Evolutionary conservation across 2,113 vertebrate genomes (phyloP), one percentile per base, ranked within the genome.

Genomic region (Cisticola juncidis): DNA sequence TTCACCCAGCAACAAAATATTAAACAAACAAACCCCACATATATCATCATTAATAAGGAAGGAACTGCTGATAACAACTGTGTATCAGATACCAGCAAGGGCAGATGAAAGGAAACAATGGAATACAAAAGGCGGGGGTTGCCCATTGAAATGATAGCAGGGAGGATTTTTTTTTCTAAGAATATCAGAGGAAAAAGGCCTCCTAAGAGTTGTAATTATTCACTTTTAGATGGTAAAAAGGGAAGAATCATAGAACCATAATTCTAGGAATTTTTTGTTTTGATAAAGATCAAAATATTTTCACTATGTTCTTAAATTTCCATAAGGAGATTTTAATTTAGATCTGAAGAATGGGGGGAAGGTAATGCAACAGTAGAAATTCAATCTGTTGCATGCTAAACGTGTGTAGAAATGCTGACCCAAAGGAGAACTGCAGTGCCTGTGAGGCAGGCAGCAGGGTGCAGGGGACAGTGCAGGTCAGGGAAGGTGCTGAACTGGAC

Each of bases 1-100:
- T 88, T 90, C 90, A 83, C 80, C 69, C 86, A 88, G 94, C 64
- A 96, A 86, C 82, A 91, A 80, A 94, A 83, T 47, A 88, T 66
- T 86, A 88, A 93, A 86, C 76, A 94, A 90, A 94, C 25, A 71
- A 77, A 83, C 14, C 14, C 1, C 42, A 74, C 56, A 73, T 70
- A 38, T 73, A 82, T 92, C 71, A 86, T 54, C 45, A 81, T 21
- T 72, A 83, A 78, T 54, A 78, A 93, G 88, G 94, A 95, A 95
- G 90, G 86, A 94, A 88, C 71, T 88, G 60, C 64, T 83, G 92
- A 93, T 93, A 95, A 92, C n/a, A 72, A 16, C 42, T 31, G 20
- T 33, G 12, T 86, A 54, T 90, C 62, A 66, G 58, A 86, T 47
- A 65, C 19, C 42, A 83, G 62, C 47, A 66, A 68, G 86, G 58